phyloP scores from a whole-genome alignment of 2,797 vertebrate genomes.

The Gymnothorax reevesii region DNA sequence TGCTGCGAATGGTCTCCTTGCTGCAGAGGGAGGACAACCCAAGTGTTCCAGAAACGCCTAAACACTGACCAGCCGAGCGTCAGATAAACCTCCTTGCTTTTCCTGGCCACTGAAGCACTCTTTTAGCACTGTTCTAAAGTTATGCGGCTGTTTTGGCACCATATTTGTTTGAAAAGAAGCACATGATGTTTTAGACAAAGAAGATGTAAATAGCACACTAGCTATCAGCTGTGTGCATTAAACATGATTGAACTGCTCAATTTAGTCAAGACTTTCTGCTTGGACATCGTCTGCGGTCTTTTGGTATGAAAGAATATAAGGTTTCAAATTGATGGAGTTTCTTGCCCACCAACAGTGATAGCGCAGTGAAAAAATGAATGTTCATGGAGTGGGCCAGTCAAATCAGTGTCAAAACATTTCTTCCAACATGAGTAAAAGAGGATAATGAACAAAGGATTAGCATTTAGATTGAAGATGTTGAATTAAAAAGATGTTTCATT shows the following conservation, averaged over 20 bases:
- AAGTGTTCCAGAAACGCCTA: slow-evolving; percentile 61
- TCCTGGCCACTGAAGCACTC: not conserved
- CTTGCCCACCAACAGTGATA: not conserved
- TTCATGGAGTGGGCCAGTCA: not conserved
- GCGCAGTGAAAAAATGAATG: not conserved
- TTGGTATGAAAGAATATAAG: not conserved
- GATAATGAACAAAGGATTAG: not conserved
- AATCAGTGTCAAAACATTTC: not conserved
- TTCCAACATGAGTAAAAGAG: not conserved
- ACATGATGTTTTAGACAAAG: not conserved
- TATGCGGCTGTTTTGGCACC: not conserved
- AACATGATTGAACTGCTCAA: not conserved
- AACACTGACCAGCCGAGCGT: not conserved
- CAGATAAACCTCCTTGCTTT: not conserved
- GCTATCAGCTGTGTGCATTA: not conserved
- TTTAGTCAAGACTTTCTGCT: not conserved
- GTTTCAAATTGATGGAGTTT: not conserved
- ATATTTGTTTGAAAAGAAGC: not conserved
- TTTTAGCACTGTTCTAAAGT: not conserved
- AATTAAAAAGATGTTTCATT: not conserved
- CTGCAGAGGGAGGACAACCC: slow-evolving; percentile 80
- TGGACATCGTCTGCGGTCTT: not conserved
- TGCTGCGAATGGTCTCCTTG: slow-evolving; percentile 85
- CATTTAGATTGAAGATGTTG: not conserved
- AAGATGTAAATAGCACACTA: not conserved